These are phyloP conservation scores for Isurus oxyrinchus DNA, from an alignment of 2,113 vertebrate genomes.

Conservation along the genomic window DNA sequence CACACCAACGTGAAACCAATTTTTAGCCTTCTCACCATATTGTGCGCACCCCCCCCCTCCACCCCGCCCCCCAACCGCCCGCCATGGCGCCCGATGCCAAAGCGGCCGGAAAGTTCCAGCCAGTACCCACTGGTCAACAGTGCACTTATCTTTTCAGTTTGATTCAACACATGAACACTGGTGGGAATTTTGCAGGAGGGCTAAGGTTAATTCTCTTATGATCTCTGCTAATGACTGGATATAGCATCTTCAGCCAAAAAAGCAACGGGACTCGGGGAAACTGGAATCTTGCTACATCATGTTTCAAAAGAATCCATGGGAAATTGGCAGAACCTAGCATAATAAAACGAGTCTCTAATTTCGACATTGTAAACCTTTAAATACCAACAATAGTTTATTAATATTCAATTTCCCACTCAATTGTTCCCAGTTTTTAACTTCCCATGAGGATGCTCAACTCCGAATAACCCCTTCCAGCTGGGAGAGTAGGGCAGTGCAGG, in stretches of 20 bases:
- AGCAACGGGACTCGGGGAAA: background rate
- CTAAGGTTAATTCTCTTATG: slow-evolving; percentile 11
- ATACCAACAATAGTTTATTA: slow-evolving; percentile 35
- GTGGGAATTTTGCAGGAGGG: background rate
- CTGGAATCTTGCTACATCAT: slow-evolving; percentile 1
- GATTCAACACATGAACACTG: background rate
- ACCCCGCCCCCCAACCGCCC: too few species aligned
- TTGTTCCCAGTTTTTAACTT: slow-evolving; percentile 23
- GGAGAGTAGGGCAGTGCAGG: background rate
- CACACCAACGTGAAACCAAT: too few species aligned
- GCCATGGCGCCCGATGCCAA: too few species aligned
- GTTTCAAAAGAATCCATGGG: slow-evolving; percentile 34
- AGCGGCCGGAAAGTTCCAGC: too few species aligned
- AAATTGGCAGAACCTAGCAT: slow-evolving; percentile 29
- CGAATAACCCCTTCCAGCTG: slow-evolving; percentile 1
- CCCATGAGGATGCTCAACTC: slow-evolving; percentile 30
- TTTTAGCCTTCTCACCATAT: too few species aligned
- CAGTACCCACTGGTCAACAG: background rate
- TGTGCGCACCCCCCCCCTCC: too few species aligned
- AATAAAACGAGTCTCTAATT: slow-evolving; percentile 16
- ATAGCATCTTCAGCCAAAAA: background rate
- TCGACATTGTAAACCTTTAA: slow-evolving; percentile 13
- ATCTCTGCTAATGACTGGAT: slow-evolving; percentile 19
- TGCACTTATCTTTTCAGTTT: background rate
- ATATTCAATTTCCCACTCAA: slow-evolving; percentile 35